Evolutionary conservation across 2,113 vertebrate genomes (phyloP).

Genomic region (Andinoacara biseriatus): DNA sequence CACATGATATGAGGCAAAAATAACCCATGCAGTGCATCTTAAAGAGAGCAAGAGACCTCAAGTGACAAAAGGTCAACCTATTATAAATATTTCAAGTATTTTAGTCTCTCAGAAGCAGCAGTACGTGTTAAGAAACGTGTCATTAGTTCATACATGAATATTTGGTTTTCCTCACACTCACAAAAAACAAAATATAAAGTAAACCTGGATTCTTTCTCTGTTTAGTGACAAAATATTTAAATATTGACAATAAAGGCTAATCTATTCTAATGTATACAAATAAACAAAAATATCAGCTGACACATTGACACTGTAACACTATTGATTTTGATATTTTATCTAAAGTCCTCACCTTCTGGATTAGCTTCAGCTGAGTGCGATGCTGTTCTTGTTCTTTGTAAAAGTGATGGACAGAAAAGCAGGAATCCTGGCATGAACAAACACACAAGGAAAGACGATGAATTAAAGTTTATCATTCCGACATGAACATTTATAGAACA

Average conservation of each 20-base stretch:
- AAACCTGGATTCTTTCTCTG: no score
- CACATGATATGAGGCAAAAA: neutral
- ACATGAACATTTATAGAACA: neutral
- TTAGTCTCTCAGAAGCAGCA: neutral
- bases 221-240: no score
- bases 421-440: neutral
- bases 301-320: neutral
- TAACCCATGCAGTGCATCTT: neutral
- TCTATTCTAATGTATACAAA: neutral
- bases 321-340: neutral
- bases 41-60: fast-evolving
- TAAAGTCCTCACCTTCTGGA: neutral
- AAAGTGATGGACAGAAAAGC: neutral
- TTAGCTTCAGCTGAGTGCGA: neutral
- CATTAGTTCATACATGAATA: neutral
- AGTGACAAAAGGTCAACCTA: neutral
- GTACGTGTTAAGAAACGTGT: neutral
- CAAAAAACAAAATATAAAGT: no score
- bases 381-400: neutral
- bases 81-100: neutral
- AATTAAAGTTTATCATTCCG: neutral
- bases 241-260: no score
- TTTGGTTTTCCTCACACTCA: neutral
- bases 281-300: neutral
- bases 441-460: neutral